Conservation (phyloP, 2,888 invertebrate species). For the Habroteleia sp. region DNA sequence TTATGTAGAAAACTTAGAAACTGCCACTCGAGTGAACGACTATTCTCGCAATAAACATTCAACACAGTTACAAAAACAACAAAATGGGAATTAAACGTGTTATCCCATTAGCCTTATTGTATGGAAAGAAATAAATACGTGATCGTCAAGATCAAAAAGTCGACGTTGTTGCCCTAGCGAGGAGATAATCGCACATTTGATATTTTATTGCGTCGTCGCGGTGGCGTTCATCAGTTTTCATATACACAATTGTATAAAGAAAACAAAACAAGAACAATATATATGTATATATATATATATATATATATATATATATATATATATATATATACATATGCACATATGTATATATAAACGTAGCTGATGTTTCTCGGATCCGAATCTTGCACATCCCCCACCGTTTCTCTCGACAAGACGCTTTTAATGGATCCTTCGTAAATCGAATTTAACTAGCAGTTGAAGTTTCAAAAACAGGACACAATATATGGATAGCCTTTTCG, state of each 20-base stretch:
- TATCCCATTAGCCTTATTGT: constrained; percentile 50
- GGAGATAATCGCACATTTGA: constrained; percentile 19
- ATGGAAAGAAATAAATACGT: constrained; percentile 39
- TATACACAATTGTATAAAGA: not conserved
- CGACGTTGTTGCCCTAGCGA: constrained; percentile 16
- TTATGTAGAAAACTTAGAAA: constrained; percentile 42
- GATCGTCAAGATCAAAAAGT: constrained; percentile 29
- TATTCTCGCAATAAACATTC: constrained; percentile 53
- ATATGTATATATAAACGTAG: constrained; percentile 14
- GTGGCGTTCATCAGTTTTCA: constrained; percentile 36
- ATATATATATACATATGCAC: constrained; percentile 4
- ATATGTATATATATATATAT: no score
- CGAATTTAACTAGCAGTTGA: constrained; percentile 42
- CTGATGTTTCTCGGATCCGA: constrained; percentile 33
- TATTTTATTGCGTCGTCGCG: constrained; percentile 25
- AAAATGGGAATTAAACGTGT: constrained; percentile 43
- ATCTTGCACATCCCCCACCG: constrained; percentile 51
- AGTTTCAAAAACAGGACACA: constrained; percentile 40
- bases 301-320: constrained; percentile 11
- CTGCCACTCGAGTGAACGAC: constrained; percentile 49
- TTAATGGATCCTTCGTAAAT: constrained; percentile 49
- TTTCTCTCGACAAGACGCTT: constrained; percentile 48
- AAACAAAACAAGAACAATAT: not conserved
- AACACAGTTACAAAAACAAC: constrained; percentile 38
- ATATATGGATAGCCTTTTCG: constrained; percentile 45